Evolutionary conservation across 92 coral and sea anemone genomes (phyloP).

Genomic region (Phenganax marumi): DNA sequence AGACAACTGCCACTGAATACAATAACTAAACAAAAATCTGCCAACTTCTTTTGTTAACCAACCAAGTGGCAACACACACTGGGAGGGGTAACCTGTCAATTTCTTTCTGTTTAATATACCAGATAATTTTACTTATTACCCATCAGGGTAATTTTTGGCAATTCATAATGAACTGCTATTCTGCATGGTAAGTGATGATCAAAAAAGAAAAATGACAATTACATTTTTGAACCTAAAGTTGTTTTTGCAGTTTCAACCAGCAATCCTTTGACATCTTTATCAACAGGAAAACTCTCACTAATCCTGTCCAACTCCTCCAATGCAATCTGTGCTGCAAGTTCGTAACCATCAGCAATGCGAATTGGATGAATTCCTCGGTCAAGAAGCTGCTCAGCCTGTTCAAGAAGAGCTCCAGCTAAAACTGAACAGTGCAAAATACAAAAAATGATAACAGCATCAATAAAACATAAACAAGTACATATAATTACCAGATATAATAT

Average conservation of each 20-base stretch:
- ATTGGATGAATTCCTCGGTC: slow-evolving; percentile 99
- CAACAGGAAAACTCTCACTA: slow-evolving; percentile 85
- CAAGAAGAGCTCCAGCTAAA: slow-evolving; percentile 94
- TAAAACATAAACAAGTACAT: not conserved
- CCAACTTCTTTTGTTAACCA: too few relatives aligned
- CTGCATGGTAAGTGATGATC: not conserved
- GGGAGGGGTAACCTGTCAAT: too few relatives aligned
- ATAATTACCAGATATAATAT: not conserved
- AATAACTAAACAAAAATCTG: too few relatives aligned
- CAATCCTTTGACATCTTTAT: slow-evolving; percentile 72
- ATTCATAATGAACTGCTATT: too few relatives aligned
- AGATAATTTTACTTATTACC: not conserved
- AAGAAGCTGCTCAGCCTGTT: slow-evolving; percentile 95
- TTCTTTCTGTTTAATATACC: too few relatives aligned
- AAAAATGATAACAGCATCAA: not conserved
- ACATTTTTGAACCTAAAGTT: slow-evolving; percentile 97
- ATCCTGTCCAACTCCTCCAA: slow-evolving; percentile 84
- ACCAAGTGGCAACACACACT: too few relatives aligned
- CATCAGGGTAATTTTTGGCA: not conserved
- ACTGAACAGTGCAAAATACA: slow-evolving; percentile 45
- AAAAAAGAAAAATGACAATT: slow-evolving; percentile 39
- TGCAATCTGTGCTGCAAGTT: slow-evolving; percentile 95
- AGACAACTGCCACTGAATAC: not conserved
- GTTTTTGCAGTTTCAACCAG: slow-evolving; percentile 98
- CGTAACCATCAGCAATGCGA: slow-evolving; percentile 98